A percentile compares a stretch with the other conserved stretches of the same genome.
phyloP scores from a whole-genome alignment of 2,888 invertebrate species.

The Lepas anatifera region DNA sequence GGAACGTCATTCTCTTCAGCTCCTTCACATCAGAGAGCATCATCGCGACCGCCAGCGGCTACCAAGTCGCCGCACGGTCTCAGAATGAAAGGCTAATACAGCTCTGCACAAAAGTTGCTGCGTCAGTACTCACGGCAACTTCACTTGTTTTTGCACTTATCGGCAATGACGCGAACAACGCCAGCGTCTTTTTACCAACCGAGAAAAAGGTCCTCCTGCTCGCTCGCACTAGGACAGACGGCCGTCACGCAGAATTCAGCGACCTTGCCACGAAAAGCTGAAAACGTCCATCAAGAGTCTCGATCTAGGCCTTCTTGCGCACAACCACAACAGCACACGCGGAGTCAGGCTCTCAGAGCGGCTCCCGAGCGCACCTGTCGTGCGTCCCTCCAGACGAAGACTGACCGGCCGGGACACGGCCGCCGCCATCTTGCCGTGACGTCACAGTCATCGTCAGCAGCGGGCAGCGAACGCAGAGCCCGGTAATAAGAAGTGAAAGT shows the following conservation, averaged over 20 bases:
- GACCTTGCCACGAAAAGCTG: too few relatives aligned
- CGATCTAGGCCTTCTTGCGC: too few relatives aligned
- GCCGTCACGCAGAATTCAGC: background rate
- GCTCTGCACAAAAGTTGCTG: too few relatives aligned
- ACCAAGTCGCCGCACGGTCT: background rate
- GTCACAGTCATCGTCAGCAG: background rate
- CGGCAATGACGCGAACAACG: background rate
- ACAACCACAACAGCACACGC: background rate
- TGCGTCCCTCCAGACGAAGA: background rate
- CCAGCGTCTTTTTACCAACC: background rate
- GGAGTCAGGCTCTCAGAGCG: background rate
- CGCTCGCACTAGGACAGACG: background rate
- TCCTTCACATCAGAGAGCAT: background rate
- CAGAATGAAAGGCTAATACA: too few relatives aligned
- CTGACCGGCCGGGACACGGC: background rate
- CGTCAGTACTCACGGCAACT: too few relatives aligned
- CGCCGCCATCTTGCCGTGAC: conserved; percentile 4
- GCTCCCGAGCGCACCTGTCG: background rate
- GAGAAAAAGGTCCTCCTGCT: background rate
- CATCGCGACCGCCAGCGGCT: background rate
- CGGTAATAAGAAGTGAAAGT: conserved; percentile 2
- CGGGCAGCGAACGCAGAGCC: too few relatives aligned
- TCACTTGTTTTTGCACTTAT: background rate
- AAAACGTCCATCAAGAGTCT: too few relatives aligned
- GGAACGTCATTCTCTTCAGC: background rate